Conservation (phyloP, 2,113 vertebrate species). For the Rhea americana region DNA sequence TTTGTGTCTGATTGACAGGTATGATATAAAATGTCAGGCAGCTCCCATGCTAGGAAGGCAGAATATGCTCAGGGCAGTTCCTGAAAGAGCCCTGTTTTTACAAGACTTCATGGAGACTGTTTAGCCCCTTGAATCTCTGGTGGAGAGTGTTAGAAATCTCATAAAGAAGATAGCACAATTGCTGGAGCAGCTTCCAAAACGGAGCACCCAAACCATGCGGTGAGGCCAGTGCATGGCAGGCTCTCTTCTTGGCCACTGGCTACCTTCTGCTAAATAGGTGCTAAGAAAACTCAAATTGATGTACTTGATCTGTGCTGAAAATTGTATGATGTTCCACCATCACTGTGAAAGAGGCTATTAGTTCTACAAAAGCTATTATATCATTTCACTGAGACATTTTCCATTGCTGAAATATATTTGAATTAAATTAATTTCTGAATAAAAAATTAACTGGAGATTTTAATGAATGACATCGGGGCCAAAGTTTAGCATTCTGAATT, state of each 20-base stretch:
- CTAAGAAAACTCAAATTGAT: background rate
- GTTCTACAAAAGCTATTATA: background rate
- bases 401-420: background rate
- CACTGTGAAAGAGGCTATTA: background rate
- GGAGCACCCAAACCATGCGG: background rate
- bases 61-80: background rate
- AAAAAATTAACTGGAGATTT: background rate
- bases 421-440: constrained; percentile 11
- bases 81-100: background rate
- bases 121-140: background rate
- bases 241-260: background rate
- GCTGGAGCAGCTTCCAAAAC: background rate
- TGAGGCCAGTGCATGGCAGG: too few species aligned
- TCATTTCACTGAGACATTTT: background rate
- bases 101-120: background rate
- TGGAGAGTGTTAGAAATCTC: background rate
- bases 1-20: background rate
- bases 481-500: background rate
- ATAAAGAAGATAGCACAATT: background rate
- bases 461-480: background rate
- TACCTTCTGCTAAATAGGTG: background rate
- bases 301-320: background rate
- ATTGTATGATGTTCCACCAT: background rate
- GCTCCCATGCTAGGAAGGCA: background rate
- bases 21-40: background rate